Conservation (phyloP, 2,113 vertebrate species). For the Ia io region DNA sequence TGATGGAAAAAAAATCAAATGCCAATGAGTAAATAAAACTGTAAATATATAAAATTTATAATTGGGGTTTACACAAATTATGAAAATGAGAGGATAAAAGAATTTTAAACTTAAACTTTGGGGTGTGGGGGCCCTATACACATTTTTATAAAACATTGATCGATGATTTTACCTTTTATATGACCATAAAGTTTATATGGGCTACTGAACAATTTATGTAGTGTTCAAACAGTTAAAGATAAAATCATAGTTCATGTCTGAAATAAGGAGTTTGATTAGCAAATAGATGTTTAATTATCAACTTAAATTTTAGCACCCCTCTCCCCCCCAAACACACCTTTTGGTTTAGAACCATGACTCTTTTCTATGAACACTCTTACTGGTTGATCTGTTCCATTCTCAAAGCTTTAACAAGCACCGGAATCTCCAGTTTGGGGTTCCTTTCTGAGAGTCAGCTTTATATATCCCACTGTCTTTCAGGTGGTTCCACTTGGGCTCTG, state of each 20-base stretch:
- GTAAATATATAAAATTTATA: not conserved
- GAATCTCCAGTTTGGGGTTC: not conserved
- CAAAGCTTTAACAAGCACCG: not conserved
- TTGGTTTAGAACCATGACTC: not conserved
- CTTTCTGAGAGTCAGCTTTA: not conserved
- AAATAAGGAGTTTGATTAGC: not conserved
- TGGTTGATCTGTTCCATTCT: not conserved
- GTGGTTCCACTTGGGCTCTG: not conserved
- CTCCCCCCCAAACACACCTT: not conserved
- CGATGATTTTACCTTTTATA: not conserved
- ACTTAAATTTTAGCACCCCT: not conserved
- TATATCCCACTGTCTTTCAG: not conserved
- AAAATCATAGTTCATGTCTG: not conserved
- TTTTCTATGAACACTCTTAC: not conserved
- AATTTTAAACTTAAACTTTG: not conserved
- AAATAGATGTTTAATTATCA: not conserved
- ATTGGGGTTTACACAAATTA: not conserved
- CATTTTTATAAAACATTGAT: not conserved
- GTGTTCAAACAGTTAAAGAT: not conserved
- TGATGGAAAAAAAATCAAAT: not conserved
- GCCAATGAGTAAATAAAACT: not conserved
- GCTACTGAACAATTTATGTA: not conserved
- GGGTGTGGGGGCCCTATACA: fast-evolving
- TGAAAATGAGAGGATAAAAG: not conserved
- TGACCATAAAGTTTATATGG: not conserved